phyloP scores from a whole-genome alignment of 2,113 vertebrate species.

The Oenanthe melanoleuca region DNA sequence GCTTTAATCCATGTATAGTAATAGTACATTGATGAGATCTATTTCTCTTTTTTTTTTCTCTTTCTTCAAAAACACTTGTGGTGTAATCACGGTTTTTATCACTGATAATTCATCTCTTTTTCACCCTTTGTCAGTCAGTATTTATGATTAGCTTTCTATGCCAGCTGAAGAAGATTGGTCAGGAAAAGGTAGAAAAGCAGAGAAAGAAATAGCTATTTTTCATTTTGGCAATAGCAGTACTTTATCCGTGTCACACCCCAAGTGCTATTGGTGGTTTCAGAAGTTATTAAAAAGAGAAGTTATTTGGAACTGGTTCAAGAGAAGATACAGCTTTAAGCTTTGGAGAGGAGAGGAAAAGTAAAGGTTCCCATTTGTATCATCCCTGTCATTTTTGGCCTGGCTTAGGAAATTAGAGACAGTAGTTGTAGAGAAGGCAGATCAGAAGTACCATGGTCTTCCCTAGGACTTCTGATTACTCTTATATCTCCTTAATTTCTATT shows the following conservation, averaged over 20 bases:
- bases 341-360: not conserved
- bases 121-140: not conserved
- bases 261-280: not conserved
- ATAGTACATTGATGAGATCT: not conserved
- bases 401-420: not conserved
- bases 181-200: not conserved
- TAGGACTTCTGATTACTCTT: not conserved
- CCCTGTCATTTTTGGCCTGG: not conserved
- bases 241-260: conserved; percentile 14
- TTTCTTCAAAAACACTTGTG: not conserved
- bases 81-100: not conserved
- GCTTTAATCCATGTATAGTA: not conserved
- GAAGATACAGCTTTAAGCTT: not conserved
- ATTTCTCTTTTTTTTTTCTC: not conserved
- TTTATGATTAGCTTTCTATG: not conserved
- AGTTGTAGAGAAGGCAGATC: not conserved
- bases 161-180: not conserved
- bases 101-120: not conserved
- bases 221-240: not conserved
- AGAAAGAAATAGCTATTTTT: not conserved
- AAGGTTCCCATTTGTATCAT: conserved; percentile 4
- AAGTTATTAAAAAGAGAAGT: conserved; percentile 28
- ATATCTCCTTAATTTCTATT: not conserved
- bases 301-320: conserved; percentile 17
- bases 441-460: not conserved